phyloP scores from a whole-genome alignment of 2,113 vertebrate species.

The Beaufortia kweichowensis region DNA sequence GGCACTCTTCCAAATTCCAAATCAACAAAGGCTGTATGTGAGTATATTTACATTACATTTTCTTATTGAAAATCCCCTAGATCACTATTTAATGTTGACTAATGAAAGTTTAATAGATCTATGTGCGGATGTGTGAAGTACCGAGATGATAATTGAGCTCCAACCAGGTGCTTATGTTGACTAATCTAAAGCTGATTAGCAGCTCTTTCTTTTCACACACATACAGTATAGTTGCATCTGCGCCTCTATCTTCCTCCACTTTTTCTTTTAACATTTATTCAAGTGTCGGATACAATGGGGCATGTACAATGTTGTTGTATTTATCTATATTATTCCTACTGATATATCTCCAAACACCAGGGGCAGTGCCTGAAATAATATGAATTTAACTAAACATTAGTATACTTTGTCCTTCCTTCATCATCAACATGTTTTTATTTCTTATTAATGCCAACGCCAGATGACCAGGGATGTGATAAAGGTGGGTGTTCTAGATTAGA shows the following conservation, averaged over 20 bases:
- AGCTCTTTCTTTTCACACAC: too few species aligned
- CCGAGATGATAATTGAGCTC: constrained; percentile 59
- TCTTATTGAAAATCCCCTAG: neutral
- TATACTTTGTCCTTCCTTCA: neutral
- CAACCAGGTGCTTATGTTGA: constrained; percentile 47
- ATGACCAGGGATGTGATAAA: constrained; percentile 94
- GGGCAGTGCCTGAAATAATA: neutral
- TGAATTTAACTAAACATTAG: neutral
- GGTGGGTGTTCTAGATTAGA: constrained; percentile 75
- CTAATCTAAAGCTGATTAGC: constrained; percentile 69
- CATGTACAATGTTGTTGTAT: too few species aligned
- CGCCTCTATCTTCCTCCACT: constrained; percentile 49
- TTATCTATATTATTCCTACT: too few species aligned
- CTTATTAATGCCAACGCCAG: constrained; percentile 79
- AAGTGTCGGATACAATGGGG: too few species aligned
- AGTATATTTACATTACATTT: constrained; percentile 68
- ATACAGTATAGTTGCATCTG: constrained; percentile 61
- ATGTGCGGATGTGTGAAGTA: constrained; percentile 42
- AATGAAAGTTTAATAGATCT: neutral
- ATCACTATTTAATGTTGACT: constrained; percentile 3
- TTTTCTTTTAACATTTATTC: too few species aligned
- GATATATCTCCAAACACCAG: neutral
- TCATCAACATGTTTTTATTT: constrained; percentile 49
- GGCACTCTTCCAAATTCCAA: constrained; percentile 82
- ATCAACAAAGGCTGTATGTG: constrained; percentile 83